These are phyloP conservation scores for Poecilobothrus nobilitatus DNA, from an alignment of 2,888 invertebrate genomes.

Conservation along the genomic window DNA sequence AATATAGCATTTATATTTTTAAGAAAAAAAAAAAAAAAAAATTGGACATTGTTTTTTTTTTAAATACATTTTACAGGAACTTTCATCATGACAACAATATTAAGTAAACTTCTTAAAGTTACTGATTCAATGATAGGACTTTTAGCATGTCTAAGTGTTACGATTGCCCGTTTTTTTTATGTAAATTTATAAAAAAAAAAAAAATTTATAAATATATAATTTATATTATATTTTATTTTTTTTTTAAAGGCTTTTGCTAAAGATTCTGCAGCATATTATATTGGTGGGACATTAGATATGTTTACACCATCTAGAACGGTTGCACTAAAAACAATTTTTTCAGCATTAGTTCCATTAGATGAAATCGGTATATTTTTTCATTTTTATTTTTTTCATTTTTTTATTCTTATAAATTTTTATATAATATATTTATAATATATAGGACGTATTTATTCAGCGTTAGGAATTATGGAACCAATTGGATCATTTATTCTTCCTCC, in stretches of 20 bases:
- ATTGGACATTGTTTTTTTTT: no score
- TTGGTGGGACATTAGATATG: conserved; percentile 37
- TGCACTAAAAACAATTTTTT: conserved; percentile 40
- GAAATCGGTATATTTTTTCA: conserved; percentile 33
- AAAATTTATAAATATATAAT: neutral
- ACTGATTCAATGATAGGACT: conserved; percentile 39
- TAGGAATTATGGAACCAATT: conserved; percentile 40
- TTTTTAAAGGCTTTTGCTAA: conserved; percentile 36
- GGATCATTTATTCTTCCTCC: conserved; percentile 39
- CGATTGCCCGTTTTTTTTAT: conserved; percentile 36
- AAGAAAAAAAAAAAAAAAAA: no score
- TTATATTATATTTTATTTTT: neutral
- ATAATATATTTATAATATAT: neutral
- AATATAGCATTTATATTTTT: no score
- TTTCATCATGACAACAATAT: conserved; percentile 39
- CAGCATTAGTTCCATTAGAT: conserved; percentile 38
- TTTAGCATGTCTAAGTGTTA: conserved; percentile 35
- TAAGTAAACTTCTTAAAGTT: conserved; percentile 39
- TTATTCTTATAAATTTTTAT: neutral
- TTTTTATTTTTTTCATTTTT: neutral
- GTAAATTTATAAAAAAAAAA: conserved; percentile 28
- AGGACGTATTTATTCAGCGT: conserved; percentile 30
- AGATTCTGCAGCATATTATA: conserved; percentile 34
- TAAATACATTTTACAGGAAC: conserved; percentile 30
- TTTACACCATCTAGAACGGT: conserved; percentile 39